These are phyloP conservation scores for Probaryconus sp. DNA, from an alignment of 1,140 invertebrate species.

Conservation along the genomic window DNA sequence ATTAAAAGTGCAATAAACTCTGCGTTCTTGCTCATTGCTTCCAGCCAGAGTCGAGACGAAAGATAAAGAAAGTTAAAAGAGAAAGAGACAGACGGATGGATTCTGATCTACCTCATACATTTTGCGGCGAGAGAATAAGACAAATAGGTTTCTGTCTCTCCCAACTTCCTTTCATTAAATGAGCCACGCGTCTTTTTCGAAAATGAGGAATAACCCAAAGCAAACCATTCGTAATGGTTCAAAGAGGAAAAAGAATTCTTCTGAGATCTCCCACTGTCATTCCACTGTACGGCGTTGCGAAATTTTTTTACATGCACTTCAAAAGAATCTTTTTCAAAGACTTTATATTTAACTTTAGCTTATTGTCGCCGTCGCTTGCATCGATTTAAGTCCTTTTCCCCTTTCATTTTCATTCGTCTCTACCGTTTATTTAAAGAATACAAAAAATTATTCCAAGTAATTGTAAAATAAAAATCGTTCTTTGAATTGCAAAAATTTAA, in stretches of 20 bases:
- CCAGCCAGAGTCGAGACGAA: neutral
- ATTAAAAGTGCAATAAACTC: neutral
- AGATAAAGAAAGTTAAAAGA: too few species aligned
- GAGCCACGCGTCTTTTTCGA: neutral
- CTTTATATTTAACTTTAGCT: neutral
- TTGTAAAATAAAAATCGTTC: too few species aligned
- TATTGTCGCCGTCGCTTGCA: too few species aligned
- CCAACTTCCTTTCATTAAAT: neutral
- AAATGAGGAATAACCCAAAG: neutral
- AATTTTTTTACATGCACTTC: neutral
- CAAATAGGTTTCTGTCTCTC: conserved; percentile 2
- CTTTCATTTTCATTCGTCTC: too few species aligned
- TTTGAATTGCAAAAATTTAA: too few species aligned
- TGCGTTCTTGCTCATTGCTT: neutral
- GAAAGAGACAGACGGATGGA: too few species aligned
- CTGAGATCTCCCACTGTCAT: neutral
- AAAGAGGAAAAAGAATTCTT: neutral
- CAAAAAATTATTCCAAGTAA: too few species aligned
- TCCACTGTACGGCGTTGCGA: neutral
- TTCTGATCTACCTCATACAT: neutral
- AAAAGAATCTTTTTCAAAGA: neutral
- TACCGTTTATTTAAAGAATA: too few species aligned
- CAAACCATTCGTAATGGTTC: neutral
- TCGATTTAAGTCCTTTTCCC: too few species aligned
- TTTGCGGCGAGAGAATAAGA: neutral